Base-by-base conservation (phyloP, 1,140 invertebrate species). In the Eurytemora carolleeae region DNA sequence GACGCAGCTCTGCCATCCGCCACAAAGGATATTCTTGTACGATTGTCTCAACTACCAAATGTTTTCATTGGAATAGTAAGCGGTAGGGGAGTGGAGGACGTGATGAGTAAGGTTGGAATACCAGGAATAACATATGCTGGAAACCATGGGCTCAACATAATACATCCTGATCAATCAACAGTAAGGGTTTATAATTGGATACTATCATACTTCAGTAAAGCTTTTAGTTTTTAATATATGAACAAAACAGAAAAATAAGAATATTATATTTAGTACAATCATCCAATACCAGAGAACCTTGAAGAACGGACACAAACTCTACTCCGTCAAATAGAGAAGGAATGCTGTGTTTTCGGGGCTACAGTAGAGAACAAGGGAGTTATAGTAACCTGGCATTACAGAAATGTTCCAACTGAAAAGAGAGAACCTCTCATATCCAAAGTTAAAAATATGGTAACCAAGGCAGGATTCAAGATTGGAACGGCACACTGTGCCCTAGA, bases 241-340 rank as follows among this genome's bases (percentile, higher is more conserved):
- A 23, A 86, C 86, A 1, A 90, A 87, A 87, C 85, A 90, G 1
- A 87, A 91, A 69, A 87, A 89, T 69, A 91, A 91, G 73, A 86
- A 86, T 15, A 82, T 86, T 0, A 69, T 88, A 1, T 72, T 91
- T 20, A 89, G n/a, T n/a, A n/a, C n/a, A n/a, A n/a, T n/a, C n/a
- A n/a, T n/a, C n/a, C n/a, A n/a, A n/a, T n/a, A n/a, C n/a, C n/a
- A n/a, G n/a, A n/a, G n/a, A n/a, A n/a, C n/a, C n/a, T n/a, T n/a
- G n/a, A n/a, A n/a, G n/a, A n/a, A n/a, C n/a, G n/a, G n/a, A n/a
- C n/a, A n/a, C n/a, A n/a, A n/a, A n/a, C n/a, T n/a, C n/a, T n/a
- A n/a, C n/a, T n/a, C n/a, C n/a, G n/a, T n/a, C n/a, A n/a, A n/a
- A n/a, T n/a, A n/a, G n/a, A n/a, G n/a, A n/a, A n/a, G n/a, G n/a